Percentiles rank a stretch among this genome's conserved stretches.
These are phyloP conservation scores for Chiridota heheva DNA, from an alignment of 35 echinoderm and acorn worm genomes.

Conservation along the genomic window DNA sequence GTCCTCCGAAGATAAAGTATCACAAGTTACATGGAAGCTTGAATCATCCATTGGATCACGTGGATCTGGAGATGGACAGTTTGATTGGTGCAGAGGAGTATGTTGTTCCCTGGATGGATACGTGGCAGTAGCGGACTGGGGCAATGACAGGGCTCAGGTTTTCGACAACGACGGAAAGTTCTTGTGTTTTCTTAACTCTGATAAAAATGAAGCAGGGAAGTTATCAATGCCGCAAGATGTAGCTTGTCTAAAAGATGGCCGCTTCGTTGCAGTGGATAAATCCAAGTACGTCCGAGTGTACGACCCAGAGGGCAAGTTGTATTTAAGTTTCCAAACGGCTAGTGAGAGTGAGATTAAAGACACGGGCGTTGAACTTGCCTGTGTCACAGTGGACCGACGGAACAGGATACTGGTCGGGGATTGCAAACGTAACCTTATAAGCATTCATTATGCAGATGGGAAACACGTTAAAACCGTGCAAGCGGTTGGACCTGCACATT, in stretches of 20 bases:
- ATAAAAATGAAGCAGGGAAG: conserved; percentile 38
- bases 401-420: conserved; percentile 78
- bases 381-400: conserved; percentile 80
- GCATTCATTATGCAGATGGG: conserved; percentile 69
- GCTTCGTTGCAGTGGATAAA: conserved; percentile 78
- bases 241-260: conserved; percentile 79
- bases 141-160: conserved; percentile 83
- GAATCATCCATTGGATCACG: conserved; percentile 64
- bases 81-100: conserved; percentile 86
- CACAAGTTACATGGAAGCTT: conserved; percentile 58
- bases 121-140: conserved; percentile 82
- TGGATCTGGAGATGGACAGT: conserved; percentile 66
- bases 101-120: conserved; percentile 70
- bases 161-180: conserved; percentile 64
- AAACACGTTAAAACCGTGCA: conserved; percentile 66
- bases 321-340: conserved; percentile 57
- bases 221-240: conserved; percentile 91
- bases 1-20: neutral
- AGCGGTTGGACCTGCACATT: conserved; percentile 64
- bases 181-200: conserved; percentile 65
- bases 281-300: conserved; percentile 74
- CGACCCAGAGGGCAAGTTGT: conserved; percentile 63
- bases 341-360: conserved; percentile 1
- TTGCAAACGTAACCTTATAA: conserved; percentile 83
- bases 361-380: conserved; percentile 61